Base-by-base conservation (phyloP, 2,888 invertebrate genomes). In the Girardia tigrina region DNA sequence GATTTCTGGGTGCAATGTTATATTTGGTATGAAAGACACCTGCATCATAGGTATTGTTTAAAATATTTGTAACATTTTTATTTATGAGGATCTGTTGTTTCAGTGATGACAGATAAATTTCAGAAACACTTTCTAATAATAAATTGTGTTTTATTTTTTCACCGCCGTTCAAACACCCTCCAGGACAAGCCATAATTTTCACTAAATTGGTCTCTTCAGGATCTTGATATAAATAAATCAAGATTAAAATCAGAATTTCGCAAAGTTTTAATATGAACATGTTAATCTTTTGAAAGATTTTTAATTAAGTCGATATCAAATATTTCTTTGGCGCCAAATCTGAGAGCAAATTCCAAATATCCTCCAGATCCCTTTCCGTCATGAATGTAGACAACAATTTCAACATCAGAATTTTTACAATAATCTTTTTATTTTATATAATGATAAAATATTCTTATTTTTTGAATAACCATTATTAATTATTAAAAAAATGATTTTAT, bases 151-250 rank as follows among this genome's bases (percentile, higher is more conserved):
- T n/a, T n/a, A 90, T 87, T 86, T 97, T 97, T 0, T 94, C 97
- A 16, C 97, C 97, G 70, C 97, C 97, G 86, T 97, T 98, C 27
- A 94, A 87, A 83, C 97, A 98, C 29, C 95, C 94, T 91, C 92
- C 90, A 0, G 98, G 97, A 84, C 98, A 98, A 0, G 98, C 98
- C 97, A 98, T 98, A 12, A 98, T 90, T 86, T 98, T 97, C 0
- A 98, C 91, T 85, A 92, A 0, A 88, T 87, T 74, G 90, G 90
- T 83, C 91, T 93, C 72, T 90, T 89, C 29, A 92, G 86, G n/a
- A n/a, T n/a, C n/a, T n/a, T n/a, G n/a, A n/a, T n/a, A n/a, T n/a
- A n/a, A n/a, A n/a, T n/a, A n/a, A n/a, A n/a, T n/a, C n/a, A 12
- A 56, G 20, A 20, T 56, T 4, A n/a, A 56, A 56, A 56, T 56